These are phyloP conservation scores for Dynastes grantii DNA, from an alignment of 2,888 invertebrate genomes.

Conservation along the genomic window DNA sequence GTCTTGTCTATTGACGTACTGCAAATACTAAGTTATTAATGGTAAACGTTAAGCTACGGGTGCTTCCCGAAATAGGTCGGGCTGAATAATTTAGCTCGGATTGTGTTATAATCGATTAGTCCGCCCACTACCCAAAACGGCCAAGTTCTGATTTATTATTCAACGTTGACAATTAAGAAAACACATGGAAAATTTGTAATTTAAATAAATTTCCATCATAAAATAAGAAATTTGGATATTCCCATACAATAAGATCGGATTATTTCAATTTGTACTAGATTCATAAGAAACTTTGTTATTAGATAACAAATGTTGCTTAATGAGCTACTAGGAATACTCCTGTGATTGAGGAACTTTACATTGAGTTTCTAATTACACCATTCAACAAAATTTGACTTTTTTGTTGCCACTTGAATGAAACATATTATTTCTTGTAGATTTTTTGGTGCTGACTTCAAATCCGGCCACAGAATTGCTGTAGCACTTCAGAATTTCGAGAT, in stretches of 20 bases:
- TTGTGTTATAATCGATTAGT: constrained; percentile 25
- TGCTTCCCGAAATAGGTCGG: constrained; percentile 21
- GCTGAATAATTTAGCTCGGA: constrained; percentile 15
- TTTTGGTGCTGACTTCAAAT: too few relatives aligned
- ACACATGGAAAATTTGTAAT: neutral
- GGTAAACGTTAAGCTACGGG: constrained; percentile 10
- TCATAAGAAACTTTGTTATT: neutral
- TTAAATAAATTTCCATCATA: constrained; percentile 4
- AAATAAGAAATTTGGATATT: neutral
- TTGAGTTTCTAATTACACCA: neutral
- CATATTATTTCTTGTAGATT: too few relatives aligned
- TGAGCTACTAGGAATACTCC: neutral
- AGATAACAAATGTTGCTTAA: neutral
- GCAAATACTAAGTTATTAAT: constrained; percentile 20
- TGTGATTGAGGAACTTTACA: neutral
- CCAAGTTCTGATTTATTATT: constrained; percentile 14
- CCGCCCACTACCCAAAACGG: constrained; percentile 2
- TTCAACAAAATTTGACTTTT: too few relatives aligned
- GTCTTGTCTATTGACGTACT: constrained; percentile 5
- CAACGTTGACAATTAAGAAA: neutral
- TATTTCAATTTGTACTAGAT: neutral
- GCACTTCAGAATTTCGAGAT: too few relatives aligned
- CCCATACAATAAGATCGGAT: neutral
- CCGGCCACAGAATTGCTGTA: too few relatives aligned
- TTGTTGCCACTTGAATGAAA: too few relatives aligned